Conservation (phyloP, 1,140 invertebrate genomes). For the Diachasmimorpha longicaudata region DNA sequence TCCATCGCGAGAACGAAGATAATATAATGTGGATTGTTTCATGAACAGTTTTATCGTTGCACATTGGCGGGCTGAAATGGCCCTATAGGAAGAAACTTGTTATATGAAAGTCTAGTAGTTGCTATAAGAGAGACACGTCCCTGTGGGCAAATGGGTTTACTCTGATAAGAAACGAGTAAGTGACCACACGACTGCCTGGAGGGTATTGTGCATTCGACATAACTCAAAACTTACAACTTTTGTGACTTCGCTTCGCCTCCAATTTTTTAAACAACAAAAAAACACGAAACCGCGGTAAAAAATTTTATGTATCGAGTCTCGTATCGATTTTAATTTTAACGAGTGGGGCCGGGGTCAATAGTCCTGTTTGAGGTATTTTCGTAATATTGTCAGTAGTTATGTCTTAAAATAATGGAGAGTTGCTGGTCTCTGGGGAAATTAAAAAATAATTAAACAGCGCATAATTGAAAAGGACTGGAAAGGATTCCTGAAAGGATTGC, state of each 20-base stretch:
- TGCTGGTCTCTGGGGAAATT: too few relatives aligned
- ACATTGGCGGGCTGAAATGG: neutral
- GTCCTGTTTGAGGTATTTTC: too few relatives aligned
- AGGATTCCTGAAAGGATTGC: too few relatives aligned
- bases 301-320: too few relatives aligned
- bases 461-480: too few relatives aligned
- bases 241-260: neutral
- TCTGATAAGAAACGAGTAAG: neutral
- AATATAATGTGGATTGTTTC: neutral
- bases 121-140: neutral
- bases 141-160: neutral
- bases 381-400: too few relatives aligned
- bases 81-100: neutral
- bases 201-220: neutral
- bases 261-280: neutral
- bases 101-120: neutral
- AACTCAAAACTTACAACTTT: neutral
- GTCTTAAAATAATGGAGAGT: too few relatives aligned
- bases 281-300: neutral
- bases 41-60: neutral
- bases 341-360: too few relatives aligned
- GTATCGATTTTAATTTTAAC: too few relatives aligned
- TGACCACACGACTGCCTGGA: neutral
- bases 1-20: neutral
- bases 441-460: too few relatives aligned